Evolutionary conservation across 2,888 invertebrate genomes (phyloP), one percentile per base, ranked within the genome.

Genomic region (Dorcus parallelipipedus): DNA sequence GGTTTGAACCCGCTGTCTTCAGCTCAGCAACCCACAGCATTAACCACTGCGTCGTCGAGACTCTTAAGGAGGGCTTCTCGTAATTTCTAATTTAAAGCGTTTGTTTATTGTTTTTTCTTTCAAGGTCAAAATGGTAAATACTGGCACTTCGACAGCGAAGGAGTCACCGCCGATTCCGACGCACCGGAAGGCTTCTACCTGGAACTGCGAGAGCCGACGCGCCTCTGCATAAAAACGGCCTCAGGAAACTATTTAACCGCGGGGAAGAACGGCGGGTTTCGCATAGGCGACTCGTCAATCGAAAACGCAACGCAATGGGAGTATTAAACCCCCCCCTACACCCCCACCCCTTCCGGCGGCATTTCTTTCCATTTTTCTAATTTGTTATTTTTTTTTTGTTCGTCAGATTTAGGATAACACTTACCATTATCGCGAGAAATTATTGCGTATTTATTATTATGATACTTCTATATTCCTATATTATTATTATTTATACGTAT

Each of bases 221-320:
- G 93, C 71, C 88, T 97, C 73, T 91, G 93, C 81, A 94, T 97
- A 80, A 93, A 90, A 80, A 86, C 87, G 56, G 81, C 82, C 60
- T 84, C 84, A 69, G 88, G 90, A 26, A 84, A 86, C 73, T 95
- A 95, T 82, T 83, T 95, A 69, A 86, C 89, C 64, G 93, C 95
- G 70, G 91, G 90, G 76, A 95, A 95, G 83, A 95, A 95, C 80
- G 95, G 95, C 43, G 87, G 89, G 72, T 90, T 95, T 82, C 89
- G 91, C 73, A 84, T 94, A 63, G 91, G 91, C 54, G 91, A 90
- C 61, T 83, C 86, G 64, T 89, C 90, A 73, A 85, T 88, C 70
- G 86, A 88, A 69, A 81, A 83, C 66, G 93, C 95, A 76, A 95
- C 95, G 71, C 92, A 92, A 75, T 95, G 95, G 95, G 95, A 95